A percentile compares a stretch with the other conserved stretches of the same genome.
phyloP scores from a whole-genome alignment of 2,113 vertebrate genomes.

The Toxostoma redivivum region DNA sequence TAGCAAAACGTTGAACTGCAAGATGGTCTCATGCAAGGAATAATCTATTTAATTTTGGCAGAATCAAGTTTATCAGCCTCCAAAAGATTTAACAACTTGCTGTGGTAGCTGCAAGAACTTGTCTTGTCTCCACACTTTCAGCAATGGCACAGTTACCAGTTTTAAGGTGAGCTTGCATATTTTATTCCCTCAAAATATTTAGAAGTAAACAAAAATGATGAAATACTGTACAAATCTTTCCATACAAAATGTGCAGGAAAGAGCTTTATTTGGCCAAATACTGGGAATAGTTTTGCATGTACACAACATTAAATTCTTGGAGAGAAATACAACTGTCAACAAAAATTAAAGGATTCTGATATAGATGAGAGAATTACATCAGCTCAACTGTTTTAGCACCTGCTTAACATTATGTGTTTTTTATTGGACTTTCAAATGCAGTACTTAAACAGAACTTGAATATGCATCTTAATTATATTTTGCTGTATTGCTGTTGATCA shows the following conservation, averaged over 20 bases:
- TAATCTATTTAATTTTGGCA: conserved; percentile 54
- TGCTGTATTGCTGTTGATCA: neutral
- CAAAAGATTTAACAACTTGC: conserved; percentile 85
- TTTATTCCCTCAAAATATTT: neutral
- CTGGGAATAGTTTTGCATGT: neutral
- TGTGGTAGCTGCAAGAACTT: conserved; percentile 92
- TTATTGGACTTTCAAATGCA: neutral
- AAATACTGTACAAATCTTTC: neutral
- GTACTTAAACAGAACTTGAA: neutral
- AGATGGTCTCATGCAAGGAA: neutral
- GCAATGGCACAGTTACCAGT: conserved; percentile 81
- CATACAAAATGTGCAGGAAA: neutral
- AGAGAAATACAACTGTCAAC: neutral
- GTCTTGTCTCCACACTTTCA: conserved; percentile 85
- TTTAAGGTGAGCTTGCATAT: conserved; percentile 76
- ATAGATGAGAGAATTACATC: neutral
- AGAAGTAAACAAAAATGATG: neutral
- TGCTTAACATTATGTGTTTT: neutral
- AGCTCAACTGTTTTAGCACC: neutral
- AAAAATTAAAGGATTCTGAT: neutral
- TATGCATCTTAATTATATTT: neutral
- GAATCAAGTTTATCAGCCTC: conserved; percentile 92
- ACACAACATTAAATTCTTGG: neutral
- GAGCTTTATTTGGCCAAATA: neutral
- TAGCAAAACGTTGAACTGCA: neutral